Conservation (phyloP, 2,888 invertebrate genomes). For the Lepidochitona cinerea region DNA sequence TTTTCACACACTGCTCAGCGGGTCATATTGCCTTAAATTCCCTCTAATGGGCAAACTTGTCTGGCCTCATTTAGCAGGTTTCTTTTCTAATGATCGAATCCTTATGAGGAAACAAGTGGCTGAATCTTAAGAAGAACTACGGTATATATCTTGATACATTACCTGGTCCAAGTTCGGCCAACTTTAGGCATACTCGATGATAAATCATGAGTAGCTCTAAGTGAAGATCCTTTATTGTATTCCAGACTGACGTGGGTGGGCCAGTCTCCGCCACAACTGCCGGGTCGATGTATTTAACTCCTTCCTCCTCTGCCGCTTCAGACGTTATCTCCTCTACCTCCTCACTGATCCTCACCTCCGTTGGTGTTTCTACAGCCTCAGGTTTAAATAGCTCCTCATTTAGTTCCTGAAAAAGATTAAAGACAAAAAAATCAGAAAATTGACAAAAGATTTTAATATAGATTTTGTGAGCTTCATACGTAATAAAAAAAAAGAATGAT, state of each 20-base stretch:
- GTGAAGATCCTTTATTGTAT: slow-evolving; percentile 67
- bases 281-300: slow-evolving; percentile 19
- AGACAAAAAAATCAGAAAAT: too few species aligned
- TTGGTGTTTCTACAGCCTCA: slow-evolving; percentile 19
- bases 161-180: slow-evolving; percentile 56
- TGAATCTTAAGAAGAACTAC: too few species aligned
- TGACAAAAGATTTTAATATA: too few species aligned
- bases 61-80: too few species aligned
- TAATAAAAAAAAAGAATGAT: too few species aligned
- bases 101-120: too few species aligned
- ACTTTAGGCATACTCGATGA: slow-evolving; percentile 65
- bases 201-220: slow-evolving; percentile 68
- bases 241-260: slow-evolving; percentile 61
- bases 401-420: slow-evolving; percentile 54
- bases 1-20: too few species aligned
- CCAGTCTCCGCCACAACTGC: slow-evolving; percentile 38
- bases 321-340: background rate
- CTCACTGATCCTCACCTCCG: slow-evolving; percentile 10
- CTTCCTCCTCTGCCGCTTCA: slow-evolving; percentile 22
- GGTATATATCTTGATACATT: too few species aligned
- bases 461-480: too few species aligned
- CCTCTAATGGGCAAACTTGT: too few species aligned
- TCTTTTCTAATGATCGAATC: too few species aligned
- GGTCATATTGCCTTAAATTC: too few species aligned
- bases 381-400: slow-evolving; percentile 60